Evolutionary conservation across 2,888 invertebrate genomes (phyloP), one percentile per base, ranked within the genome.

Genomic region (Xestia xanthographa): DNA sequence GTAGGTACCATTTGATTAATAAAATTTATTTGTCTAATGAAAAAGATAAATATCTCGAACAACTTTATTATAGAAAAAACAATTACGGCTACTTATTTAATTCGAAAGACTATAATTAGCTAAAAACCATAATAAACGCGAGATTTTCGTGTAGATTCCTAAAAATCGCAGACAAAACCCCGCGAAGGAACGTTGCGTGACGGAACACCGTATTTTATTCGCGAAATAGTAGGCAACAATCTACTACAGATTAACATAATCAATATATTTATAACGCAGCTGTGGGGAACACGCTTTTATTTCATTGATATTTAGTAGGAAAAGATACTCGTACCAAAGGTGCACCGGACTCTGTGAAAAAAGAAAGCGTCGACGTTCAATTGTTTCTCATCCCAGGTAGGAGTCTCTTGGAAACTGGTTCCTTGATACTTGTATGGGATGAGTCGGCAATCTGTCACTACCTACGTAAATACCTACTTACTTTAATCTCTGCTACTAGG

Each of bases 201-300:
- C 87, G 78, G 77, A 82, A 89, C 90, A 84, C 89, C 84, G 87
- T 90, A 91, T 89, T 89, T 89, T 87, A 88, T 87, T 90, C 89
- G 90, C 92, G 86, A 92, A 93, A 92, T 90, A 88, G 77, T 72
- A 75, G 71, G 75, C 74, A 81, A 83, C 79, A 88, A 89, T 89
- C 85, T 83, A 84, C 86, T 78, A 85, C 81, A 82, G 66, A 91
- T 93, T 92, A 89, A 80, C 92, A 91, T 93, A 92, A 93, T 92
- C 93, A 91, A 93, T 94, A 93, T 83, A 90, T 34, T 2, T 2
- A 34, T 89, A 90, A 89, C 86, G 84, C 86, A 89, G 88, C 87
- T 88, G 80, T 82, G 76, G 75, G 58, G 65, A 34, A 75, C 69
- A 79, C 58, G 67, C 69, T 80, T 81, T 79, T 86, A 62, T 86